These are phyloP conservation scores for Diplazon laetatorius DNA, from an alignment of 2,888 invertebrate genomes.

Conservation along the genomic window DNA sequence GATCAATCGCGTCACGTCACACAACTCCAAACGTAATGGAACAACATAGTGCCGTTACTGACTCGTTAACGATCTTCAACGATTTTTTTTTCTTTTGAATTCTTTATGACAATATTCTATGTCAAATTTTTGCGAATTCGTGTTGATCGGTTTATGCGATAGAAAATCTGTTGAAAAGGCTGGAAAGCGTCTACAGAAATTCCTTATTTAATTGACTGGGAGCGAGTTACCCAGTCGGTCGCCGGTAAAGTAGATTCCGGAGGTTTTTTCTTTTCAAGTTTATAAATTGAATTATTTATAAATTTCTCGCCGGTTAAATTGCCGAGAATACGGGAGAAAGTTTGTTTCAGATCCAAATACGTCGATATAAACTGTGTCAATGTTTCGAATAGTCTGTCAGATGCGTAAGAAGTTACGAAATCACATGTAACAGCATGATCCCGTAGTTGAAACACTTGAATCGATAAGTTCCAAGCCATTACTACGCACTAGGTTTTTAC, in stretches of 20 bases:
- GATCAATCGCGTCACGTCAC: constrained; percentile 51
- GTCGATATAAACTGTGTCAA: constrained; percentile 51
- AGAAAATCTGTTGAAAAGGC: background rate
- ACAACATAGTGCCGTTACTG: constrained; percentile 18
- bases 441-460: constrained; percentile 18
- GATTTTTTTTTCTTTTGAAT: background rate
- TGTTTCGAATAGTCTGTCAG: constrained; percentile 35
- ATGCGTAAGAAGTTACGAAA: constrained; percentile 56
- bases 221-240: constrained; percentile 15
- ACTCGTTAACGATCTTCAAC: background rate
- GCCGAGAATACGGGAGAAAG: constrained; percentile 51
- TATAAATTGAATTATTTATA: constrained; percentile 53
- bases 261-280: constrained; percentile 8
- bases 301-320: constrained; percentile 32
- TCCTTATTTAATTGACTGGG: background rate
- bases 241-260: constrained; percentile 11
- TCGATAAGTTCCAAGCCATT: constrained; percentile 22
- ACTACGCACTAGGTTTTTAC: background rate
- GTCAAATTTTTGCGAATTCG: background rate
- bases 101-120: constrained; percentile 3
- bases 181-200: constrained; percentile 12
- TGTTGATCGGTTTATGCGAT: background rate
- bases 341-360: constrained; percentile 51
- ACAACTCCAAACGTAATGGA: background rate
- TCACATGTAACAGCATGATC: constrained; percentile 28